Conservation (phyloP, 2,797 vertebrate species). For the Hyperoplus immaculatus region DNA sequence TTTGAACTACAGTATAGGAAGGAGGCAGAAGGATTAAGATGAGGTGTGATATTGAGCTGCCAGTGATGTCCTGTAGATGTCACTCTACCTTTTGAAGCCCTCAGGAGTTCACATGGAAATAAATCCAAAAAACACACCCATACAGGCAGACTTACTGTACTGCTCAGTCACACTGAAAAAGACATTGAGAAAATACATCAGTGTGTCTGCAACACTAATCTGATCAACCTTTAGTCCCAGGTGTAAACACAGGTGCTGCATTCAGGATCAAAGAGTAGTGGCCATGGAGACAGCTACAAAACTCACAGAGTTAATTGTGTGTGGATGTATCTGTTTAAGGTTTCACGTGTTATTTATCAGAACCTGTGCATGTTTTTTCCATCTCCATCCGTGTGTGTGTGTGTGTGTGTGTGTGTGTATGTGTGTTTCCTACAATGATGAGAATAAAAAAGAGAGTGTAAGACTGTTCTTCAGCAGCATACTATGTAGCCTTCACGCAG, state of each 20-base stretch:
- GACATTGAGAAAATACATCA: not conserved
- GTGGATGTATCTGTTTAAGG: not conserved
- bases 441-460: too few relatives aligned
- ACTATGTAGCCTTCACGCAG: not conserved
- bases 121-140: too few relatives aligned
- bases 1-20: not conserved
- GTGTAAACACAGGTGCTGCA: slow-evolving; percentile 7
- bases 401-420: not conserved
- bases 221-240: not conserved
- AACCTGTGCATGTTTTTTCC: slow-evolving; percentile 22
- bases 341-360: slow-evolving; percentile 13
- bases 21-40: not conserved
- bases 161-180: not conserved
- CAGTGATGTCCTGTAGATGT: not conserved
- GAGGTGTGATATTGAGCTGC: not conserved
- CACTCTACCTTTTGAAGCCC: not conserved
- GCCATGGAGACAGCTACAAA: slow-evolving; percentile 33
- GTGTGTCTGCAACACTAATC: not conserved
- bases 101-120: not conserved
- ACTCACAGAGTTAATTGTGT: not conserved
- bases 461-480: not conserved
- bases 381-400: not conserved
- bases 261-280: slow-evolving; percentile 18
- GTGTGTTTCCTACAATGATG: slow-evolving; percentile 1
- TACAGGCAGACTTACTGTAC: not conserved